A percentile compares a stretch with the other conserved stretches of the same genome.
phyloP scores from a whole-genome alignment of 2,888 invertebrate genomes.

The Oasisia sp. region DNA sequence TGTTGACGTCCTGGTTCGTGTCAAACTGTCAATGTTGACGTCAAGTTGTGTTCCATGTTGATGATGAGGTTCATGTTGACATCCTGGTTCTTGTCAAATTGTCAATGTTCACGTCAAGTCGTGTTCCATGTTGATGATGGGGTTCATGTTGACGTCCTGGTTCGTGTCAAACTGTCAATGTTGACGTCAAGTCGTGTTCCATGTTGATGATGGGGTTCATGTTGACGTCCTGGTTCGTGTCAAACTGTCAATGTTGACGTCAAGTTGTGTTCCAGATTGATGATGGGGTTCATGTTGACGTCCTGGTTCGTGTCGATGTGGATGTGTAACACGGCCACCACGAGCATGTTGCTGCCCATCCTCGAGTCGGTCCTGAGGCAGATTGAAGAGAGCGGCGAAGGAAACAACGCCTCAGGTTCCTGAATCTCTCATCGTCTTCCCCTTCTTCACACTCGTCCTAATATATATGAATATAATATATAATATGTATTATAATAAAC shows the following conservation, averaged over 20 bases:
- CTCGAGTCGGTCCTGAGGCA: conserved; percentile 49
- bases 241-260: too few relatives aligned
- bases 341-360: conserved; percentile 62
- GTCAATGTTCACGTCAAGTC: not conserved
- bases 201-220: not conserved
- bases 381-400: conserved; percentile 5
- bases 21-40: not conserved
- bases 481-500: too few relatives aligned
- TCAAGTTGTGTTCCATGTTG: not conserved
- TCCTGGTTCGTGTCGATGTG: conserved; percentile 96
- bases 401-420: not conserved
- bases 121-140: not conserved
- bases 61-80: not conserved
- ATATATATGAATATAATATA: not conserved
- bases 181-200: not conserved
- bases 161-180: not conserved
- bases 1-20: not conserved
- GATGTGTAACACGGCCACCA: conserved; percentile 90
- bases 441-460: not conserved
- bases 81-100: not conserved
- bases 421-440: not conserved
- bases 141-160: not conserved
- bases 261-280: conserved; percentile 49
- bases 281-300: conserved; percentile 74
- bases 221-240: not conserved